Conservation (phyloP, 2,113 vertebrate genomes). For the Heloderma charlesbogerti region DNA sequence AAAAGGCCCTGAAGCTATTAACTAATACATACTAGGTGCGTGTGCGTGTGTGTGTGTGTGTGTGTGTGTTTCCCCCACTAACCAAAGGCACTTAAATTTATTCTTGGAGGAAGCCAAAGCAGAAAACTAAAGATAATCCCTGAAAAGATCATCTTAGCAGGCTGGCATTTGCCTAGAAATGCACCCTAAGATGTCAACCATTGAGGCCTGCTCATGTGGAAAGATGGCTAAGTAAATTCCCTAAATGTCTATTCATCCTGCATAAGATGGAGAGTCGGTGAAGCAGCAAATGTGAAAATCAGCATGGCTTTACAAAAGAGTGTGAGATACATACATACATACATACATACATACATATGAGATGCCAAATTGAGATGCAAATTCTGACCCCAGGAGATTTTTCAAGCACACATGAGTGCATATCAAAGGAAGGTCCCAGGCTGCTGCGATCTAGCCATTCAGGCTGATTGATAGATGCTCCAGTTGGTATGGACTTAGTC, state of each 20-base stretch:
- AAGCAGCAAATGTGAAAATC: slow-evolving; percentile 82
- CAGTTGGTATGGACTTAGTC: slow-evolving; percentile 52
- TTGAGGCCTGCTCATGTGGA: slow-evolving; percentile 83
- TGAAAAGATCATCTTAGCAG: slow-evolving; percentile 62
- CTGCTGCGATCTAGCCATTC: slow-evolving; percentile 33
- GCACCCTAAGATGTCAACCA: slow-evolving; percentile 71
- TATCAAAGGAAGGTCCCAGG: slow-evolving; percentile 34
- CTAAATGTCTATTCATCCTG: slow-evolving; percentile 81
- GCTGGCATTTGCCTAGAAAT: slow-evolving; percentile 62
- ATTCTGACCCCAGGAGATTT: slow-evolving; percentile 64
- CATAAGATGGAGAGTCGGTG: slow-evolving; percentile 69
- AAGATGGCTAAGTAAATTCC: slow-evolving; percentile 83
- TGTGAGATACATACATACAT: slow-evolving; percentile 7
- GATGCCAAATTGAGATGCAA: slow-evolving; percentile 68
- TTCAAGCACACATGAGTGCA: slow-evolving; percentile 33
- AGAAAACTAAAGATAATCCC: slow-evolving; percentile 53
- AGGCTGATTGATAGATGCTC: slow-evolving; percentile 33
- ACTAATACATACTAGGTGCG: slow-evolving; percentile 40
- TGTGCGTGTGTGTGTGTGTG: not conserved
- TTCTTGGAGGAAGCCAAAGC: not conserved
- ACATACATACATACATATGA: too few species aligned
- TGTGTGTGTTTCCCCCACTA: slow-evolving; percentile 14
- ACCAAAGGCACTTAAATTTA: slow-evolving; percentile 53
- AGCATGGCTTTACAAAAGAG: slow-evolving; percentile 68
- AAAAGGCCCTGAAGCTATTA: slow-evolving; percentile 53